Percentiles rank a stretch among this genome's conserved stretches.
Conservation (phyloP, 2,797 vertebrate species). For the Typhlichthys eigenmanni region DNA sequence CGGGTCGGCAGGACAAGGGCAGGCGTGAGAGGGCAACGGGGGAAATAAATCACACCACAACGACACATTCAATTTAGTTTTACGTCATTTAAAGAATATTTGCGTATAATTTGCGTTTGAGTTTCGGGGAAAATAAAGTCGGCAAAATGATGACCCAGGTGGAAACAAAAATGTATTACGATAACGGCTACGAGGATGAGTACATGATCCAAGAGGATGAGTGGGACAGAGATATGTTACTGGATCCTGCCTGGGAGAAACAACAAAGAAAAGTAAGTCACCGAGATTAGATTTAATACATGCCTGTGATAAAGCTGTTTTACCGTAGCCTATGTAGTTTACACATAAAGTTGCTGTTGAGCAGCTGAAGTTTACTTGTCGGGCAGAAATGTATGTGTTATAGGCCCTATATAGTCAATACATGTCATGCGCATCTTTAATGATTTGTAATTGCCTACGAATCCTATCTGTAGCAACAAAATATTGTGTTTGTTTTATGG, state of each 20-base stretch:
- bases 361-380: no score
- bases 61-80: constrained; percentile 6
- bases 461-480: no score
- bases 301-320: background rate
- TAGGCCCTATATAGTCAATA: no score
- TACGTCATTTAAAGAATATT: background rate
- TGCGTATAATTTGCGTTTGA: constrained; percentile 20
- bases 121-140: constrained; percentile 20
- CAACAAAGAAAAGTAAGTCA: constrained; percentile 93
- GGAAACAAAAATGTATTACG: constrained; percentile 88
- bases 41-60: background rate
- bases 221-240: constrained; percentile 96
- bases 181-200: constrained; percentile 86
- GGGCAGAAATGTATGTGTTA: no score
- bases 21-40: constrained; percentile 30
- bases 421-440: no score
- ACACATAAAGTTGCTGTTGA: background rate
- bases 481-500: no score
- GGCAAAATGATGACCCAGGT: constrained; percentile 80
- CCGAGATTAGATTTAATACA: constrained; percentile 47
- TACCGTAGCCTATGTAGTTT: background rate
- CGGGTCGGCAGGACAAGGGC: constrained; percentile 65
- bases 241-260: constrained; percentile 98
- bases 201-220: constrained; percentile 98
- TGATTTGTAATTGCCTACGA: no score